Conservation (phyloP, 1,140 invertebrate species). For the Asbolus verrucosus region DNA sequence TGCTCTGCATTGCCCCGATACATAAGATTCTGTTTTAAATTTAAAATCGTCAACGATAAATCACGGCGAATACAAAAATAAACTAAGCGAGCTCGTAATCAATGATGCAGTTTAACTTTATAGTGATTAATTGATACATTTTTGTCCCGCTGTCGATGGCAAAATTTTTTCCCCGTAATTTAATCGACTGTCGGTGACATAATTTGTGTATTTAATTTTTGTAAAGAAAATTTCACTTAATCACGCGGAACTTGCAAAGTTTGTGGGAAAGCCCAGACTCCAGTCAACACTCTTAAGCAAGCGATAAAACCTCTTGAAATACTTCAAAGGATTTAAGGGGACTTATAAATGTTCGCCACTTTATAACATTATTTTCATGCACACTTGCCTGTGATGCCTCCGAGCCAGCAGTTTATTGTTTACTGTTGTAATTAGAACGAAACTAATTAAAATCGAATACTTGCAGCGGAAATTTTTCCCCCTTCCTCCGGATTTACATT, state of each 20-base stretch:
- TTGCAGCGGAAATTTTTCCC: no score
- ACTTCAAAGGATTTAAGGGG: conserved; percentile 44
- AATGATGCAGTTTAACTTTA: no score
- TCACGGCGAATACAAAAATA: background rate
- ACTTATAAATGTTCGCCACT: conserved; percentile 45
- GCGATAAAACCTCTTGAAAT: conserved; percentile 43
- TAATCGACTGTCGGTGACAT: background rate
- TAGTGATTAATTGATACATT: no score
- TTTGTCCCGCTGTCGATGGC: background rate
- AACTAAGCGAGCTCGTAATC: background rate
- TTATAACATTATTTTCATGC: conserved; percentile 34
- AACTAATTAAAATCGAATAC: conserved; percentile 26
- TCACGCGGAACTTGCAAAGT: conserved; percentile 11
- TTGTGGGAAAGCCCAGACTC: conserved; percentile 9
- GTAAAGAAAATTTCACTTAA: conserved; percentile 6
- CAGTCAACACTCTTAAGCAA: conserved; percentile 41
- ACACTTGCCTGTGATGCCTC: conserved; percentile 1
- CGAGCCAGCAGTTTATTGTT: conserved; percentile 1
- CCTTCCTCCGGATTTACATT: no score
- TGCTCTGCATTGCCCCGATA: background rate
- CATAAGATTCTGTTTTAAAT: conserved; percentile 15
- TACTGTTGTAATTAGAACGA: conserved; percentile 1
- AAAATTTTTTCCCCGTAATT: no score
- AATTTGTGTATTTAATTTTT: conserved; percentile 9
- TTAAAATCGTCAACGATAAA: conserved; percentile 1